A percentile compares a stretch with the other conserved stretches of the same genome.
Conservation (phyloP, 2,113 vertebrate species). For the Varanus salvator region DNA sequence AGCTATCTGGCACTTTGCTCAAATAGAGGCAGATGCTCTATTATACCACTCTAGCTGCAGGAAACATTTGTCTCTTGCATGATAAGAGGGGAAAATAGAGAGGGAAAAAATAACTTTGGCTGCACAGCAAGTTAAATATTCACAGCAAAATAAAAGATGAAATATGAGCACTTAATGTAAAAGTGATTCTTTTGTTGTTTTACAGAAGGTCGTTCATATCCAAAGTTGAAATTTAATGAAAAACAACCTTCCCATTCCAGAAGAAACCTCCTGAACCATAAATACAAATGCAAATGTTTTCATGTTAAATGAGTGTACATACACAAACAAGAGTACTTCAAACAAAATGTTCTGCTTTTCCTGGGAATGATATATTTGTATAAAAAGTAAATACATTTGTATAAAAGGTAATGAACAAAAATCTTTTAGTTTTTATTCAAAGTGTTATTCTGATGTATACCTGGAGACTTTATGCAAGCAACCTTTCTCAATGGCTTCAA, state of each 20-base stretch:
- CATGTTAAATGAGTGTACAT: not conserved
- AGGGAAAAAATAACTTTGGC: constrained; percentile 65
- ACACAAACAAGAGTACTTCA: not conserved
- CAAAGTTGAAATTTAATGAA: not conserved
- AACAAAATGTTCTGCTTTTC: constrained; percentile 8
- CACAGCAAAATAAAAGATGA: constrained; percentile 18
- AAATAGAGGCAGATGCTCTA: constrained; percentile 72
- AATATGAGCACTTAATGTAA: constrained; percentile 3
- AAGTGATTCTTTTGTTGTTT: constrained; percentile 3
- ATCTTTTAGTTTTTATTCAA: not conserved
- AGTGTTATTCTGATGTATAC: not conserved
- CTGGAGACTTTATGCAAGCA: not conserved
- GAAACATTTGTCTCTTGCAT: constrained; percentile 72
- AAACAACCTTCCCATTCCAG: constrained; percentile 9
- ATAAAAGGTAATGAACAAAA: constrained; percentile 16
- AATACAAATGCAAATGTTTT: not conserved
- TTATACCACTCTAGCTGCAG: constrained; percentile 72
- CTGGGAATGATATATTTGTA: not conserved
- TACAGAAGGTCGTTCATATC: constrained; percentile 10
- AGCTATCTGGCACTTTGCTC: constrained; percentile 68
- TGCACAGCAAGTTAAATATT: constrained; percentile 67
- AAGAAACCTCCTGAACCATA: not conserved
- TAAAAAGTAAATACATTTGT: constrained; percentile 16
- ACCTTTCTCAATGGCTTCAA: not conserved
- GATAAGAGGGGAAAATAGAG: constrained; percentile 62